Conservation (phyloP, 53 echinoderm and acorn worm species). For the Actinopyga echinites region DNA sequence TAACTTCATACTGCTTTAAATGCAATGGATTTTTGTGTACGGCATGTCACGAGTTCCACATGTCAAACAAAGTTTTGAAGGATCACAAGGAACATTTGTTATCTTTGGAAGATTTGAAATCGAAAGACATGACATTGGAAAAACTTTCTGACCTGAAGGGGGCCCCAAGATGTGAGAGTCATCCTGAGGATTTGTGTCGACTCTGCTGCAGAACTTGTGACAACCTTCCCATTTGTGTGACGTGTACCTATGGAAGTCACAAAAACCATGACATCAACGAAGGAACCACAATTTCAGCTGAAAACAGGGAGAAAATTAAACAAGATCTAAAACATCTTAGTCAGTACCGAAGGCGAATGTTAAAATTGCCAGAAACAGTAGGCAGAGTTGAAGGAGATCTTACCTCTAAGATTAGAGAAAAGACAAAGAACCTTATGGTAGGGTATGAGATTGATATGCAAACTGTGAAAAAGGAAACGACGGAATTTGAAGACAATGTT, state of each 20-base stretch:
- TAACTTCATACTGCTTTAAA: too few species aligned
- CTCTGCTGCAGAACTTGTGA: too few species aligned
- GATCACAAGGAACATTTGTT: not conserved
- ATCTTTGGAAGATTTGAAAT: not conserved
- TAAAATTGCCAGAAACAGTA: not conserved
- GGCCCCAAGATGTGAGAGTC: too few species aligned
- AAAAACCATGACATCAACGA: too few species aligned
- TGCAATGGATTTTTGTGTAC: not conserved
- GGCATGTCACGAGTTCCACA: not conserved
- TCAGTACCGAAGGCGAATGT: not conserved
- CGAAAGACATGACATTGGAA: too few species aligned
- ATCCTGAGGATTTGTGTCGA: too few species aligned
- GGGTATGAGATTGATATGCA: not conserved
- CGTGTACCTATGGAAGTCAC: too few species aligned
- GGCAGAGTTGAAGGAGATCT: not conserved
- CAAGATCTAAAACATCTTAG: not conserved
- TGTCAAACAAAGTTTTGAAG: too few species aligned
- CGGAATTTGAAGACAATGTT: not conserved
- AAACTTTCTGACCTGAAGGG: too few species aligned
- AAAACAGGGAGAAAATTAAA: not conserved
- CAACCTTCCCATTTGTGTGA: too few species aligned
- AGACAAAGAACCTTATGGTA: not conserved
- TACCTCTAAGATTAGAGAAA: not conserved
- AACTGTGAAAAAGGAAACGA: not conserved
- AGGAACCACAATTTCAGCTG: too few species aligned